Conservation (phyloP, 2,113 vertebrate species). For the Axis porcinus region DNA sequence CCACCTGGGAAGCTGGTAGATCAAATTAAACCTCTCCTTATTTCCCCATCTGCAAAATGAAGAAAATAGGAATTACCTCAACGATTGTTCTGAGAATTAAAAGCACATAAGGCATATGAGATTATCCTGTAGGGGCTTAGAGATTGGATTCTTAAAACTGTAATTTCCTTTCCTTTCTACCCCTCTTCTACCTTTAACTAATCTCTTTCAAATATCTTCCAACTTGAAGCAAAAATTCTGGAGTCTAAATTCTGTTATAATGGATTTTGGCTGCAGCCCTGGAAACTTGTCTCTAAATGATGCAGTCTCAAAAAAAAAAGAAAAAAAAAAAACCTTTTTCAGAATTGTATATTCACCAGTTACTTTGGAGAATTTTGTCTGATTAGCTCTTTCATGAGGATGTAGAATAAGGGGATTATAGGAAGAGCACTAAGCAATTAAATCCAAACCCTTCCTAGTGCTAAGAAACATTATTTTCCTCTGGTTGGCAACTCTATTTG, state of each 20-base stretch:
- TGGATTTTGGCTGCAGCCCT: not conserved
- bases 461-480: slow-evolving; percentile 46
- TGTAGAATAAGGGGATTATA: not conserved
- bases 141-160: not conserved
- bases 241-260: not conserved
- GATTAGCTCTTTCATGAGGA: slow-evolving; percentile 49
- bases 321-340: not conserved
- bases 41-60: not conserved
- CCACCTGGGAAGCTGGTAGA: not conserved
- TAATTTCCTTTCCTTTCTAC: not conserved
- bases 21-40: not conserved
- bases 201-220: not conserved
- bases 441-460: not conserved
- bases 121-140: not conserved
- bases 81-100: slow-evolving; percentile 9
- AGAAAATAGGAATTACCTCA: not conserved
- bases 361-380: slow-evolving; percentile 56
- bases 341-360: slow-evolving; percentile 60
- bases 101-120: not conserved
- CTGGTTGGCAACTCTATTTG: slow-evolving; percentile 4
- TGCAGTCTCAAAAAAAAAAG: slow-evolving; percentile 43
- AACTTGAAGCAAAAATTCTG: not conserved
- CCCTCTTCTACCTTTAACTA: not conserved
- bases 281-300: slow-evolving; percentile 20
- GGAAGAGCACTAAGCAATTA: slow-evolving; percentile 34